phyloP scores from a whole-genome alignment of 2,888 invertebrate genomes.

The Synergus itoensis region DNA sequence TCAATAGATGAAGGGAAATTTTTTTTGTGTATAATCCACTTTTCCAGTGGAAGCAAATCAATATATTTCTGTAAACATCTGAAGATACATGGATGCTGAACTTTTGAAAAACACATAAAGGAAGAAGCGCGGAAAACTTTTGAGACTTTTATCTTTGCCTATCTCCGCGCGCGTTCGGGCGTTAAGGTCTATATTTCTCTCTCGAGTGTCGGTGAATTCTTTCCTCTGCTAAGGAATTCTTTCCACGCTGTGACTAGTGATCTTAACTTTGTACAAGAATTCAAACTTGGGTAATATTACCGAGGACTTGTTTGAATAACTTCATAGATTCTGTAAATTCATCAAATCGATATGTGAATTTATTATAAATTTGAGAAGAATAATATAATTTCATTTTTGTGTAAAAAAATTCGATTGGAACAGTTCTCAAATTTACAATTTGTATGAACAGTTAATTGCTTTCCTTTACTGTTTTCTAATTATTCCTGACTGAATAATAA shows the following conservation, averaged over 20 bases:
- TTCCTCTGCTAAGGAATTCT: neutral
- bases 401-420: neutral
- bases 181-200: slow-evolving; percentile 9
- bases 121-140: slow-evolving; percentile 17
- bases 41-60: neutral
- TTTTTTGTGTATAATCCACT: too few species aligned
- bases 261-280: slow-evolving; percentile 1
- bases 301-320: neutral
- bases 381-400: neutral
- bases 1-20: neutral
- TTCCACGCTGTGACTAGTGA: neutral
- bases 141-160: slow-evolving; percentile 19
- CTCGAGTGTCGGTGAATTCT: slow-evolving; percentile 17
- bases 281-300: neutral
- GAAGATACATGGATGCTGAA: neutral
- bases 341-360: neutral
- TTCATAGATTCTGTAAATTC: neutral
- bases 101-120: neutral
- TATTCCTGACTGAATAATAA: too few species aligned
- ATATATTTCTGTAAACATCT: neutral
- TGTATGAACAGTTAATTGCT: too few species aligned
- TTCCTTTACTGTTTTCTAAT: too few species aligned
- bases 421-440: too few species aligned
- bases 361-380: neutral
- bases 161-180: slow-evolving; percentile 20